Base-by-base conservation (phyloP, 2,888 invertebrate species). In the Eupithecia subumbrata region DNA sequence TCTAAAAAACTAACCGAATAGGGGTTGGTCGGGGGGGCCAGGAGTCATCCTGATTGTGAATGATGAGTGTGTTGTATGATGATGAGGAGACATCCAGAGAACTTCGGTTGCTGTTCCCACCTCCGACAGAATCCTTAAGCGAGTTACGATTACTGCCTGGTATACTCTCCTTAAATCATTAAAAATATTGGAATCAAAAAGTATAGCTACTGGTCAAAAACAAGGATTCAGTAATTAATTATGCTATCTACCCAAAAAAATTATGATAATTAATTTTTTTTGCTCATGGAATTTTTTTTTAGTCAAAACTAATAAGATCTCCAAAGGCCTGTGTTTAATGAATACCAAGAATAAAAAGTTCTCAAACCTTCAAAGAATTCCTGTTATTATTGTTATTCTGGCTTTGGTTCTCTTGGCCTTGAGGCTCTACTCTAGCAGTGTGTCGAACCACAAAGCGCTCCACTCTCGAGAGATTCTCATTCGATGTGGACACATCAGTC, bases 401-500 rank as follows among this genome's bases (percentile, higher is more conserved):
- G 75, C 87, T 88, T 67, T 92, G 95, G 90, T 97, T 98, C 90
- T 98, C 98, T 91, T 98, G 98, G 0, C 98, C 98, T 90, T 98
- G 98, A 0, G 98, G 98, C 88, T 98, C 98, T 86, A 98, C 98
- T 56, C 98, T 95, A 9, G 97, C 97, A 0, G 97, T 97, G 85
- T 97, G 97, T 81, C 97, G 95, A 79, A 98, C 97, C 68, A 97
- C 97, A 93, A 97, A 97, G 82, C 97, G 95, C 89, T 98, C 98
- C 90, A 98, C 98, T 84, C 97, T 96, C 52, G 97, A 98, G 80
- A 98, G 93, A 92, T 98, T 98, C 91, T 98, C 98, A 83, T 97
- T 98, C 22, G 98, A 98, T 69, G 98, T 98, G 18, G 98, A 98
- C 76, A 98, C 97, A 95, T 98, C 98, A 8, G 98, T 97, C 92